Conservation (phyloP, 1,140 invertebrate genomes). For the Nomia melanderi region DNA sequence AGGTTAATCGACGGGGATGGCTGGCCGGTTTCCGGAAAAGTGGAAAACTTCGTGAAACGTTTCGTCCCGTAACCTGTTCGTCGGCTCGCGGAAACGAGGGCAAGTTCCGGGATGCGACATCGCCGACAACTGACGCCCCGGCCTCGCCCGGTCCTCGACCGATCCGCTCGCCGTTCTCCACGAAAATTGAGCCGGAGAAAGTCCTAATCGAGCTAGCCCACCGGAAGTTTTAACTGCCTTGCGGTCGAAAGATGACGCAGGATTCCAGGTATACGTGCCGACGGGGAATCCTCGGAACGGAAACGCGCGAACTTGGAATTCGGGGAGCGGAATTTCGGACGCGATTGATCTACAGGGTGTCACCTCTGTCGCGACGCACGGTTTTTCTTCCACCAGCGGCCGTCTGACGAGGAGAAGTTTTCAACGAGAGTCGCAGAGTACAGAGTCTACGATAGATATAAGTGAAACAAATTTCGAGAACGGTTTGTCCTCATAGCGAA, state of each 20-base stretch:
- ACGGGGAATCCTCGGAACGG: conserved; percentile 21
- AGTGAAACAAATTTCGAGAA: too few species aligned
- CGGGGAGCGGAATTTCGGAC: too few species aligned
- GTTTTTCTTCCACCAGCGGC: too few species aligned
- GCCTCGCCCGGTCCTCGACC: neutral
- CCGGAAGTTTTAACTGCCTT: conserved; percentile 54
- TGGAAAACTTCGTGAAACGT: conserved; percentile 5
- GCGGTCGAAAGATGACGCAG: conserved; percentile 48
- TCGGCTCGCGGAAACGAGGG: neutral
- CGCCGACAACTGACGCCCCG: conserved; percentile 21
- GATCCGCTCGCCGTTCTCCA: neutral
- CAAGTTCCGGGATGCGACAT: conserved; percentile 13
- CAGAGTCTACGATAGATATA: too few species aligned
- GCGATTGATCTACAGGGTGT: too few species aligned
- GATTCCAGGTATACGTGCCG: conserved; percentile 39
- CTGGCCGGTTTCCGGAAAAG: neutral
- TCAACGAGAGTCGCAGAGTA: too few species aligned
- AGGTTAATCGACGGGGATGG: conserved; percentile 19
- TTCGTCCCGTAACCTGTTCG: neutral
- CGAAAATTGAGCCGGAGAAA: conserved; percentile 25
- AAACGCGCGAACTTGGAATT: conserved; percentile 5
- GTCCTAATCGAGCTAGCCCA: conserved; percentile 51
- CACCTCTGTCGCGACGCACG: too few species aligned
- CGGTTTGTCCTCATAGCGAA: too few species aligned
- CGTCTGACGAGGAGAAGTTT: too few species aligned